A percentile compares a stretch with the other conserved stretches of the same genome.
Evolutionary conservation across 2,888 invertebrate species (phyloP).

Genomic region (Drosophila prolongata): DNA sequence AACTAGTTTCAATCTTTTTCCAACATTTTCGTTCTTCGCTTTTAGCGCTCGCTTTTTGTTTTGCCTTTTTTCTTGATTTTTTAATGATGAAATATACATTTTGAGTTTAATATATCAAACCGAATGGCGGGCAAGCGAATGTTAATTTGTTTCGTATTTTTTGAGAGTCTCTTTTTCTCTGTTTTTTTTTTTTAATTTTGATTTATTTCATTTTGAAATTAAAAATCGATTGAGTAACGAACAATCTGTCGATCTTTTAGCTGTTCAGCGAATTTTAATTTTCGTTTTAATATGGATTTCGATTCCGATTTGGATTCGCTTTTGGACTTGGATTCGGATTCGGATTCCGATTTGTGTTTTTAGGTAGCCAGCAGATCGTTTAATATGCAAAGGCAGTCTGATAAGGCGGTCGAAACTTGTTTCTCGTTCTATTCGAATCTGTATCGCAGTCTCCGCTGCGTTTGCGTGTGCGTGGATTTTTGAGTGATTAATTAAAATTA

Average conservation of each 20-base stretch:
- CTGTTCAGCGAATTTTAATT: constrained; percentile 64
- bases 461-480: constrained; percentile 55
- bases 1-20: constrained; percentile 69
- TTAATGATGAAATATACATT: constrained; percentile 82
- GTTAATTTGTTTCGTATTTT: constrained; percentile 67
- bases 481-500: constrained; percentile 81
- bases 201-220: constrained; percentile 80
- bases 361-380: constrained; percentile 67
- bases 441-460: constrained; percentile 25
- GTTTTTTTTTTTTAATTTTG: constrained; percentile 65
- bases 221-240: constrained; percentile 76
- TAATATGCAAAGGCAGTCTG: constrained; percentile 66
- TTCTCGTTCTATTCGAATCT: constrained; percentile 36
- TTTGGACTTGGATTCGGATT: constrained; percentile 18
- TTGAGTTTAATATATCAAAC: constrained; percentile 81
- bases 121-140: constrained; percentile 71
- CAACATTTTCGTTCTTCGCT: constrained; percentile 53
- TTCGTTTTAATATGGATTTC: constrained; percentile 49
- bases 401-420: constrained; percentile 51
- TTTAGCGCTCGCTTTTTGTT: constrained; percentile 42
- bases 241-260: constrained; percentile 60
- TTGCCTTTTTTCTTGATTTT: constrained; percentile 57
- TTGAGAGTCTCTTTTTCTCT: constrained; percentile 10
- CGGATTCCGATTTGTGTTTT: constrained; percentile 45
- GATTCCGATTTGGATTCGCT: constrained; percentile 16